A percentile compares a stretch with the other conserved stretches of the same genome.
Evolutionary conservation across 2,888 invertebrate species (phyloP).

Genomic region (Scelioninae gen. 2): DNA sequence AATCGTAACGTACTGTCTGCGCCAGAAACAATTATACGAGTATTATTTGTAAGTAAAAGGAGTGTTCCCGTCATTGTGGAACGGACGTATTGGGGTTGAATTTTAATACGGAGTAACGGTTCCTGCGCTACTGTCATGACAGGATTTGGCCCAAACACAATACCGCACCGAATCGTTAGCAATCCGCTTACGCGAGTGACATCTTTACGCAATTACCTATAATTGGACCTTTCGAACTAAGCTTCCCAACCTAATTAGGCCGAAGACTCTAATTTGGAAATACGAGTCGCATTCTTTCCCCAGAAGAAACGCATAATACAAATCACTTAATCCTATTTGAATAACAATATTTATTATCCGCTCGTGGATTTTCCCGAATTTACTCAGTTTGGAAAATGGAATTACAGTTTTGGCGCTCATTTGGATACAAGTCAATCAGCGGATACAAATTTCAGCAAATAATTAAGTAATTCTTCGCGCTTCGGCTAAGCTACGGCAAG

Average conservation of each 20-base stretch:
- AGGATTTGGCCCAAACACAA: constrained; percentile 70
- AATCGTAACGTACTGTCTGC: constrained; percentile 1
- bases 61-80: constrained; percentile 1
- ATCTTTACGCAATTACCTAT: constrained; percentile 75
- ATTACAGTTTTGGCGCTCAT: neutral
- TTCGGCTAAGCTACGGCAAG: neutral
- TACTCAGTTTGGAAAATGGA: neutral
- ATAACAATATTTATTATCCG: constrained; percentile 33
- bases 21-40: constrained; percentile 3
- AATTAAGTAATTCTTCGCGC: too few relatives aligned
- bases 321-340: constrained; percentile 45
- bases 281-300: constrained; percentile 44
- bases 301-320: constrained; percentile 33
- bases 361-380: constrained; percentile 1
- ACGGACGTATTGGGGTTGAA: constrained; percentile 57
- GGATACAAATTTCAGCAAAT: too few relatives aligned
- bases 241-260: constrained; percentile 72
- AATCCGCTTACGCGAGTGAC: constrained; percentile 75
- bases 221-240: constrained; percentile 71
- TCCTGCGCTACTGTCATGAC: constrained; percentile 58
- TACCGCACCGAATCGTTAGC: constrained; percentile 70
- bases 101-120: constrained; percentile 67
- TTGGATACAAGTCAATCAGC: neutral
- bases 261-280: constrained; percentile 69
- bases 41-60: constrained; percentile 9